These are phyloP conservation scores for Apodemia zela DNA, from an alignment of 2,888 invertebrate genomes.

Conservation along the genomic window DNA sequence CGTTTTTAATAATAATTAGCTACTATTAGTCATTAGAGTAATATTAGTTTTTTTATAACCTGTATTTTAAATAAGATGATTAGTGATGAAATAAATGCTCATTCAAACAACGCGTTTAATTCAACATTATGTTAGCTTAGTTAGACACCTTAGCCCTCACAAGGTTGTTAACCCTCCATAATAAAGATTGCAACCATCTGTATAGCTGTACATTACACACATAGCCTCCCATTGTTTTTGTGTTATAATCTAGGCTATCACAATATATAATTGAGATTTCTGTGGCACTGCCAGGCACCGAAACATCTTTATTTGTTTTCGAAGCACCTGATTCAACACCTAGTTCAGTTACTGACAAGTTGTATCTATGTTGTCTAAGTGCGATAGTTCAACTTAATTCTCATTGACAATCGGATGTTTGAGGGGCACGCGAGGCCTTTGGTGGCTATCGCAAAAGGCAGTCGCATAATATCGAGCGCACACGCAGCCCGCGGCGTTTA, in stretches of 20 bases:
- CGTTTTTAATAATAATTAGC: too few species aligned
- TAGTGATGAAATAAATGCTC: too few species aligned
- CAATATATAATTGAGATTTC: not conserved
- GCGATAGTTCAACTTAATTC: conserved; percentile 28
- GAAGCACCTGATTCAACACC: conserved; percentile 28
- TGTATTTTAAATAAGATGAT: too few species aligned
- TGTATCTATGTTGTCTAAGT: not conserved
- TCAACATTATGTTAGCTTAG: too few species aligned
- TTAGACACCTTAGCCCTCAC: too few species aligned
- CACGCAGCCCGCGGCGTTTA: conserved; percentile 53
- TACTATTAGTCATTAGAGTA: too few species aligned
- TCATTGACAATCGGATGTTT: conserved; percentile 50
- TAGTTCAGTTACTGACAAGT: conserved; percentile 17
- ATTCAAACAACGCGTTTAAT: too few species aligned
- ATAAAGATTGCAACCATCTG: not conserved
- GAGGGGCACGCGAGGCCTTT: conserved; percentile 52
- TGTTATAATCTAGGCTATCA: not conserved
- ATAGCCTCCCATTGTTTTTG: too few species aligned
- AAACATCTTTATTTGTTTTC: conserved; percentile 3
- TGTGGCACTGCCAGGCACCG: conserved; percentile 6
- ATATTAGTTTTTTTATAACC: too few species aligned
- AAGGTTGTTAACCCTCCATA: too few species aligned
- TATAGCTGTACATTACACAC: too few species aligned
- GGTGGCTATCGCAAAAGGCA: conserved; percentile 46
- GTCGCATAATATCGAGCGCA: conserved; percentile 60